Evolutionary conservation across 2,113 vertebrate genomes (phyloP).

Genomic region (Oryzias curvinotus): DNA sequence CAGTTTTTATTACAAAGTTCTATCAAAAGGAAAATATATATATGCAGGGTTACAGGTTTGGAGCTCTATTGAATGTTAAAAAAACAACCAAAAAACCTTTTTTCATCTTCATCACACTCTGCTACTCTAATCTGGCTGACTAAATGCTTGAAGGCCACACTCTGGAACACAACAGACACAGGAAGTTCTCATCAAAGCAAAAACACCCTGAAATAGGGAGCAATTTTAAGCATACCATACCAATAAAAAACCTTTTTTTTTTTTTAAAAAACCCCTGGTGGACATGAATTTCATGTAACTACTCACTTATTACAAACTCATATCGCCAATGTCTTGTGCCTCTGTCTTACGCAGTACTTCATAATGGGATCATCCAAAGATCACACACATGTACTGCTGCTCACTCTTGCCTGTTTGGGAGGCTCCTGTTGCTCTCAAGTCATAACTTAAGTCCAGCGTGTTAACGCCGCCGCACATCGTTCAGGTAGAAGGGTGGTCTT

Average conservation of each 20-base stretch:
- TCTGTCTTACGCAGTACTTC: constrained; percentile 38
- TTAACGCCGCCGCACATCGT: not conserved
- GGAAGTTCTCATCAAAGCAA: constrained; percentile 27
- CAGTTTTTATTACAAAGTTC: constrained; percentile 22
- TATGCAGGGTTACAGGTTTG: constrained; percentile 19
- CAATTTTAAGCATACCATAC: constrained; percentile 36
- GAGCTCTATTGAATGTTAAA: no score
- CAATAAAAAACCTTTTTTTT: constrained; percentile 54
- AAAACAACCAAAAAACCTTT: constrained; percentile 2
- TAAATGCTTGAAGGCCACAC: constrained; percentile 8
- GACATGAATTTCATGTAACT: constrained; percentile 56
- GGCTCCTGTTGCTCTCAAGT: constrained; percentile 2
- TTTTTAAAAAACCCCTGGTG: constrained; percentile 28
- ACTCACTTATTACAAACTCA: constrained; percentile 41
- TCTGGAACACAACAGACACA: constrained; percentile 24
- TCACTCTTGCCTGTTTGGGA: constrained; percentile 16
- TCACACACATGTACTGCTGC: constrained; percentile 25
- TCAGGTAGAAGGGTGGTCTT: constrained; percentile 49
- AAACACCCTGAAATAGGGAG: constrained; percentile 18
- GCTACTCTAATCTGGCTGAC: not conserved
- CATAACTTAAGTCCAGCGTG: not conserved
- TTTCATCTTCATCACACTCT: not conserved
- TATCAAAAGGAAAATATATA: constrained; percentile 16
- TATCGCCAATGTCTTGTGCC: constrained; percentile 42
- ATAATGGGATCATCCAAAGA: constrained; percentile 50